A percentile compares a stretch with the other conserved stretches of the same genome.
These are phyloP conservation scores for Cheumatopsyche charites DNA, from an alignment of 1,140 invertebrate species.

Conservation along the genomic window DNA sequence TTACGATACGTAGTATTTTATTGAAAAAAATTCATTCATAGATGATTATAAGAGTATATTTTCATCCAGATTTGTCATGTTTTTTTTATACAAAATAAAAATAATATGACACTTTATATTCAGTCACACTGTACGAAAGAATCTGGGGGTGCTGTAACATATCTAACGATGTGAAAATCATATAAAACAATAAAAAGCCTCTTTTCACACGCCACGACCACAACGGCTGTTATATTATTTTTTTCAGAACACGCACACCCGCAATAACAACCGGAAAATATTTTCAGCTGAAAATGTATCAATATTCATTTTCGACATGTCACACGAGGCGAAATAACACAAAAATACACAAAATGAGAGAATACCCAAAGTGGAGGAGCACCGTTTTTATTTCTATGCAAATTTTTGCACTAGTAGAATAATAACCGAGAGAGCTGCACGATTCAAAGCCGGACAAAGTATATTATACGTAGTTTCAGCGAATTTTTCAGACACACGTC, in stretches of 20 bases:
- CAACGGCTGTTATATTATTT: not conserved
- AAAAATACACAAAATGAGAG: not conserved
- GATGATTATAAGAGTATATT: too few species aligned
- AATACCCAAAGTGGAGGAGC: not conserved
- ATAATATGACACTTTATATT: not conserved
- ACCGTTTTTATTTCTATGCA: slow-evolving; percentile 15
- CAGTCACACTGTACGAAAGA: not conserved
- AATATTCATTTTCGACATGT: not conserved
- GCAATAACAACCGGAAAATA: too few species aligned
- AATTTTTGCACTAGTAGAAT: not conserved
- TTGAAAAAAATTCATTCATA: not conserved
- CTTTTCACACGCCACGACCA: slow-evolving; percentile 15
- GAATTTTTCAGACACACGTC: not conserved
- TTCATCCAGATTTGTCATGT: too few species aligned
- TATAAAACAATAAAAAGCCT: slow-evolving; percentile 37
- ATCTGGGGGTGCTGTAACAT: slow-evolving; percentile 14
- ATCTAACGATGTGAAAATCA: slow-evolving; percentile 38
- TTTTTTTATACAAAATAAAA: not conserved
- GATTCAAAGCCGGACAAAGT: not conserved
- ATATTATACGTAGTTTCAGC: not conserved
- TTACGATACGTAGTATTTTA: too few species aligned
- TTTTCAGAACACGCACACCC: not conserved
- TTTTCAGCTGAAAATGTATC: too few species aligned
- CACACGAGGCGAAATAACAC: not conserved
- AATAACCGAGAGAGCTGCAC: not conserved